Percentiles rank a stretch among this genome's conserved stretches.
These are phyloP conservation scores for Podarcis raffonei DNA, from an alignment of 2,113 vertebrate genomes.

Conservation along the genomic window DNA sequence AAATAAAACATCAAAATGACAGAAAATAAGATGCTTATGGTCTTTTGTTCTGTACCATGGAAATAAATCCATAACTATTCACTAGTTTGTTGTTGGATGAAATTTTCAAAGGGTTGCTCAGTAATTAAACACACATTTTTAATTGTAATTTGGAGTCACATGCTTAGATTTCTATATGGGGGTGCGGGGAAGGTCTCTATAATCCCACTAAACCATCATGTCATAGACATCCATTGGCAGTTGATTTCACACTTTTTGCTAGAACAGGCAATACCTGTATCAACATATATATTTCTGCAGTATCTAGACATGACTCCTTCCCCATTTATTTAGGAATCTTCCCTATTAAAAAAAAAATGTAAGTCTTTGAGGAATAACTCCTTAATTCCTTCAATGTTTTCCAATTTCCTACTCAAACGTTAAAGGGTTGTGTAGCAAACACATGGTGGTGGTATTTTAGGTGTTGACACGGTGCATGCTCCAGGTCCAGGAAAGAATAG, in stretches of 20 bases:
- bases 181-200: background rate
- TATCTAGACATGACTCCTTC: background rate
- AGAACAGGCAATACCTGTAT: background rate
- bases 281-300: background rate
- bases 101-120: background rate
- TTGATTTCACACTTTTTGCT: background rate
- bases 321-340: background rate
- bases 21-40: background rate
- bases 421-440: background rate
- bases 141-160: background rate
- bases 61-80: background rate
- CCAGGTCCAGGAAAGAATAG: too few relatives aligned
- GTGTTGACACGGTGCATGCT: background rate
- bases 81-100: background rate
- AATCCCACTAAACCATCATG: background rate
- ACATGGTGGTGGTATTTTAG: background rate
- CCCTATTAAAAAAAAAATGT: background rate
- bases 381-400: background rate
- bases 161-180: too few relatives aligned
- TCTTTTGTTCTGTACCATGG: background rate
- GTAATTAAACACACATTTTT: background rate
- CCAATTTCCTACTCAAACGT: background rate
- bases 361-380: background rate
- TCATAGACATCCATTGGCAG: too few relatives aligned
- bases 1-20: conserved; percentile 5